Evolutionary conservation across 2,888 invertebrate genomes (phyloP).

Genomic region (Xestia rhomboidea): DNA sequence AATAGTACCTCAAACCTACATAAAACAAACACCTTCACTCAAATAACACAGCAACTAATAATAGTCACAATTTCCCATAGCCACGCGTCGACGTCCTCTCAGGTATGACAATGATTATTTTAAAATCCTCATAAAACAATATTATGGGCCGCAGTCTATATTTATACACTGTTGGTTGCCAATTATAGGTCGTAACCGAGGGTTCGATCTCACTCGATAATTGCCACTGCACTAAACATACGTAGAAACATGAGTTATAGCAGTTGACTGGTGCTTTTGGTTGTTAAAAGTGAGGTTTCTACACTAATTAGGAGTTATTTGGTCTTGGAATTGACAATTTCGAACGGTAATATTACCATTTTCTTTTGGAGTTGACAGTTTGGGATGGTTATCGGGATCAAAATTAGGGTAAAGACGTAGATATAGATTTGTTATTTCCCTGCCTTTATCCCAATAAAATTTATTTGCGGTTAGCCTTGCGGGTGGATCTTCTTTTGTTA

Average conservation of each 20-base stretch:
- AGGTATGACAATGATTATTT: constrained; percentile 87
- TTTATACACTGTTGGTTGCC: constrained; percentile 85
- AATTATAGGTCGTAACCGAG: constrained; percentile 87
- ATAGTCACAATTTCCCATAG: constrained; percentile 36
- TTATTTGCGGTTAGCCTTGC: background rate
- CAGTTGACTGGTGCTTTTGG: constrained; percentile 38
- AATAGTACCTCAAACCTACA: background rate
- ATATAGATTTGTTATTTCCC: background rate
- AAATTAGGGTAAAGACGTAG: background rate
- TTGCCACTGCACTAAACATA: constrained; percentile 78
- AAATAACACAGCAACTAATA: constrained; percentile 22
- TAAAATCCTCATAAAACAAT: constrained; percentile 86
- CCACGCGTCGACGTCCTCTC: constrained; percentile 71
- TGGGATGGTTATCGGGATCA: background rate
- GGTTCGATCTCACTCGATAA: constrained; percentile 87
- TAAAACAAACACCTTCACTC: constrained; percentile 24
- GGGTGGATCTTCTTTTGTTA: background rate
- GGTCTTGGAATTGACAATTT: constrained; percentile 20
- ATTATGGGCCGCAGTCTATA: constrained; percentile 82
- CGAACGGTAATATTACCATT: background rate
- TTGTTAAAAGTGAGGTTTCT: constrained; percentile 45
- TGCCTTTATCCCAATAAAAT: background rate
- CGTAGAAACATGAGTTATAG: constrained; percentile 62
- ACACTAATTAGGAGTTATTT: constrained; percentile 52
- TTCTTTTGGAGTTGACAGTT: constrained; percentile 11